Evolutionary conservation across 2,113 vertebrate species (phyloP).

Genomic region (Rhabdornis inornatus): DNA sequence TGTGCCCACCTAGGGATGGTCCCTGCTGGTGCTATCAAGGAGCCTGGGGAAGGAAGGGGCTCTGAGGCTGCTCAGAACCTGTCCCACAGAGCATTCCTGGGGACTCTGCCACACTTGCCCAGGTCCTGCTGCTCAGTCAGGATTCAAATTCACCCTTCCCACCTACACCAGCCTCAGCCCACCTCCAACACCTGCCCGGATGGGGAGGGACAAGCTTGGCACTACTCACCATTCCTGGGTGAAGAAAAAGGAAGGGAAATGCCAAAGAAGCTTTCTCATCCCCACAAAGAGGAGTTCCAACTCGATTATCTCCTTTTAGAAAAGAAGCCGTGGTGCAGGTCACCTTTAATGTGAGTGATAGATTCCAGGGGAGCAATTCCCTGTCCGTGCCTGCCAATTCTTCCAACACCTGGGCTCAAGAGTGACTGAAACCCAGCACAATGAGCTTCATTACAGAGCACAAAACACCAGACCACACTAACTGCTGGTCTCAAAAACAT

Average conservation of each 20-base stretch:
- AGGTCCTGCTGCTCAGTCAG: fast-evolving
- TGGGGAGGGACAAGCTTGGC: background rate
- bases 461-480: background rate
- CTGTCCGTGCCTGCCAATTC: background rate
- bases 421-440: background rate
- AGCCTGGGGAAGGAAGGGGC: background rate
- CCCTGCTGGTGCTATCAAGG: background rate
- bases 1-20: background rate
- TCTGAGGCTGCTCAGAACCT: background rate
- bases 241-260: background rate
- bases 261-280: background rate
- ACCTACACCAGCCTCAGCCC: background rate
- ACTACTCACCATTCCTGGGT: background rate
- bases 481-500: background rate
- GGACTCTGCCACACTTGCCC: background rate
- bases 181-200: background rate
- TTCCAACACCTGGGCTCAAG: background rate
- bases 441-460: background rate
- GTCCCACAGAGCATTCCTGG: background rate
- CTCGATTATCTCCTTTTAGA: background rate
- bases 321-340: background rate
- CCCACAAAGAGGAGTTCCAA: background rate
- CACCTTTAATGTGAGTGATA: background rate
- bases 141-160: background rate
- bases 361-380: background rate